Evolutionary conservation across 2,797 vertebrate genomes (phyloP), one percentile per base, ranked within the genome.

Genomic region (Anas bernieri): DNA sequence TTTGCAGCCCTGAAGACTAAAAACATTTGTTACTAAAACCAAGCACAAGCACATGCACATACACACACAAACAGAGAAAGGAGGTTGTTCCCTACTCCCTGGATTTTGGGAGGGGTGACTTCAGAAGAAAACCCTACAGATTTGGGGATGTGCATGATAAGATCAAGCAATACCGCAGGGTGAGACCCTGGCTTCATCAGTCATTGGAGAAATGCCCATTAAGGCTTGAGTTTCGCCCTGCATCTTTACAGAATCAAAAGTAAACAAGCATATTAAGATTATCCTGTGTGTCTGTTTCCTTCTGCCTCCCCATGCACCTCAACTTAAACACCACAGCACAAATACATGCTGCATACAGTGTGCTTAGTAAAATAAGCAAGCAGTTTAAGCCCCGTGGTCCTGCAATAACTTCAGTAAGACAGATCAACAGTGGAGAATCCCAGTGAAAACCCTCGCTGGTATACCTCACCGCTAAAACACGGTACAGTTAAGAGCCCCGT

Each of bases 181-280:
- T 92, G 28, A 95, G 93, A 92, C 23, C n/a, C 56, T 75, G 68
- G 12, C 37, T 95, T 43, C 67, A 80, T 37, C 33, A 59, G n/a
- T 37, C 0, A 58, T 0, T 82, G 43, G 67, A 69, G 91, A 92
- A 91, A 87, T n/a, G 50, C 20, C 64, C n/a, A 67, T 39, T 73
- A 66, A 48, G 56, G 45, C 63, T 88, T 52, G 31, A 73, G 17
- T 90, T 90, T 92, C 70, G 74, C 17, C 3, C 48, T 39, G 18
- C 74, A 70, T 63, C 70, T 74, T 80, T 28, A 77, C 10, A 48
- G 50, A 90, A 88, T 18, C 77, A 72, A 91, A 93, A 82, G 50
- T 55, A 92, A 84, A 84, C 17, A 63, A 94, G 78, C 58, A 79
- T 21, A 78, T 11, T 35, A 62, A 31, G 64, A 84, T 67, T 30